Conservation (phyloP, 2,113 vertebrate species). For the Lagenorhynchus albirostris region DNA sequence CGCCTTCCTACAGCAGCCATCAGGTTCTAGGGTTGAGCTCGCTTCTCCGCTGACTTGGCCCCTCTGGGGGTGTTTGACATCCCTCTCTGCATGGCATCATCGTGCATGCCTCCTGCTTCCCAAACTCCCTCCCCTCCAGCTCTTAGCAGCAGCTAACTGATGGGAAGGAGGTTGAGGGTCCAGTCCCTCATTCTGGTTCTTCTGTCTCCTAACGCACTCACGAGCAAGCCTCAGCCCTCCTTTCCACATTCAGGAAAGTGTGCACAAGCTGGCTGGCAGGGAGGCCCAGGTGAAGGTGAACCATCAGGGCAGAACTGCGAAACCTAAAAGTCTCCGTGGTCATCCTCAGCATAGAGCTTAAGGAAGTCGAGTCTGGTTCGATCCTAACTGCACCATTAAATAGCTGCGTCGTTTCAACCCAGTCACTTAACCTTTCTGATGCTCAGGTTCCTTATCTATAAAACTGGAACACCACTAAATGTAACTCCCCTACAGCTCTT, state of each 20-base stretch:
- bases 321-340: neutral
- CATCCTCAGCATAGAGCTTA: neutral
- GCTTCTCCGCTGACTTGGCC: neutral
- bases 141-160: neutral
- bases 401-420: neutral
- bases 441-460: neutral
- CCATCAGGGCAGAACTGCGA: neutral
- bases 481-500: neutral
- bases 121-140: neutral
- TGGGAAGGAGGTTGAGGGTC: neutral
- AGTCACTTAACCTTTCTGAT: neutral
- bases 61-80: rapidly evolving
- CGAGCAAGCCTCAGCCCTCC: neutral
- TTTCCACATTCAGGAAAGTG: neutral
- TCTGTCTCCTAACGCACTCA: neutral
- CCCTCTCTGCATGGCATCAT: no score
- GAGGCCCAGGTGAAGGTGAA: neutral
- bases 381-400: neutral
- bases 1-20: neutral
- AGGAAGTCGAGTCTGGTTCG: neutral
- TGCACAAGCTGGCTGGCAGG: neutral
- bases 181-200: neutral
- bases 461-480: neutral
- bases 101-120: neutral
- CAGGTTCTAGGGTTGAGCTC: neutral